Evolutionary conservation across 2,113 vertebrate species (phyloP).

Genomic region (Phaethornis superciliosus): DNA sequence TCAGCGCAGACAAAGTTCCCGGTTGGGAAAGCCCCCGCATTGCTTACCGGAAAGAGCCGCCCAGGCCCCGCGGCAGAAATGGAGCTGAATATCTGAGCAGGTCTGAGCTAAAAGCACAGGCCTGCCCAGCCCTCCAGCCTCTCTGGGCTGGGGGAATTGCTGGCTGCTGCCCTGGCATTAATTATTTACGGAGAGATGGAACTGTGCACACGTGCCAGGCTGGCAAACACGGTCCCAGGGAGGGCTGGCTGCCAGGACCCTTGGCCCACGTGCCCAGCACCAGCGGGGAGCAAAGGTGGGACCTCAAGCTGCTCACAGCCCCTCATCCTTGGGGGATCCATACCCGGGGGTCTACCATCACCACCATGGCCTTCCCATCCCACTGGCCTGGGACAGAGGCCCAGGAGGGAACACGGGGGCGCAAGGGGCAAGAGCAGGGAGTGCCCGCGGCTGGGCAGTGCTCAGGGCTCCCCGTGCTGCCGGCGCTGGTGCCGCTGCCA

Average conservation of each 20-base stretch:
- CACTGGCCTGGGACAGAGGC: too few species aligned
- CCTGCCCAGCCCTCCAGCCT: background rate
- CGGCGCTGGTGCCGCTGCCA: too few species aligned
- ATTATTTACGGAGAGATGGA: constrained; percentile 47
- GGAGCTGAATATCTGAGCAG: constrained; percentile 58
- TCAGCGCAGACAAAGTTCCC: background rate
- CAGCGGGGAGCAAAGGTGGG: background rate
- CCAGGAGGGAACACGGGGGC: too few species aligned
- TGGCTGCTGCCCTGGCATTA: constrained; percentile 29
- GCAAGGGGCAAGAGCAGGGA: too few species aligned
- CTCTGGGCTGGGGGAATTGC: background rate
- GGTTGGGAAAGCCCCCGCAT: constrained; percentile 27
- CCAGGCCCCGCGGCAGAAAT: constrained; percentile 47
- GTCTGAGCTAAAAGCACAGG: constrained; percentile 49
- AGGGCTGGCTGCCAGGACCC: background rate
- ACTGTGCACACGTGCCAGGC: background rate
- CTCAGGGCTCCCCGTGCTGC: background rate
- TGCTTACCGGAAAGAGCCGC: constrained; percentile 49
- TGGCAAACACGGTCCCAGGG: background rate
- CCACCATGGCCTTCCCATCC: too few species aligned
- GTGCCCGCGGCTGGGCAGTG: too few species aligned
- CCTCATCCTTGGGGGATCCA: too few species aligned
- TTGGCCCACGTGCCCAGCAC: background rate
- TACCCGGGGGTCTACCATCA: too few species aligned
- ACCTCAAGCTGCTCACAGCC: background rate